Conservation (phyloP, 2,888 invertebrate genomes). For the Drosophila meridionalis region DNA sequence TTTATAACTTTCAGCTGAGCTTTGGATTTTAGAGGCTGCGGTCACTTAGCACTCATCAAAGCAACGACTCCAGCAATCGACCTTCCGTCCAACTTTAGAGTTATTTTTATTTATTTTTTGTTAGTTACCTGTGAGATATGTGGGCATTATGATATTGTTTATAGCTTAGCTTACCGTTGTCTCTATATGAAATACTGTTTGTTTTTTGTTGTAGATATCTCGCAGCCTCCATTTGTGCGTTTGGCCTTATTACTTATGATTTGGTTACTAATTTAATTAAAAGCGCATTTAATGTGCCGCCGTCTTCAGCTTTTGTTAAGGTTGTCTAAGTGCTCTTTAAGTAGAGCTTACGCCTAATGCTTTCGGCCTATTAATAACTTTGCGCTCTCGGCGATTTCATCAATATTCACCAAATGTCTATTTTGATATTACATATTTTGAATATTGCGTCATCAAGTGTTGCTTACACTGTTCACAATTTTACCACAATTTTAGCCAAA, state of each 20-base stretch:
- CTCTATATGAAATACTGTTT: conserved; percentile 5
- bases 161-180: conserved; percentile 25
- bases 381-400: conserved; percentile 22
- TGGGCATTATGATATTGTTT: conserved; percentile 45
- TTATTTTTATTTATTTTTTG: conserved; percentile 36
- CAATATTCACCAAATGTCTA: neutral
- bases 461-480: neutral
- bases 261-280: conserved; percentile 58
- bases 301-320: conserved; percentile 36
- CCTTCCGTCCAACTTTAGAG: conserved; percentile 56
- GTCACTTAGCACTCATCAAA: conserved; percentile 68
- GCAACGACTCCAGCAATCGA: conserved; percentile 63
- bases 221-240: conserved; percentile 29
- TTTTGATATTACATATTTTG: neutral
- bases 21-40: conserved; percentile 46
- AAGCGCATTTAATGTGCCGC: conserved; percentile 46
- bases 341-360: conserved; percentile 20
- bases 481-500: neutral
- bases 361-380: conserved; percentile 29
- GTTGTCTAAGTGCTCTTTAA: conserved; percentile 39
- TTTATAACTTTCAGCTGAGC: conserved; percentile 38
- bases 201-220: conserved; percentile 2
- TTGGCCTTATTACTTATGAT: conserved; percentile 74
- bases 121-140: conserved; percentile 40
- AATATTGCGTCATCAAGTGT: neutral